Evolutionary conservation across 2,888 invertebrate genomes (phyloP).

Genomic region (Petrolisthes cinctipes): DNA sequence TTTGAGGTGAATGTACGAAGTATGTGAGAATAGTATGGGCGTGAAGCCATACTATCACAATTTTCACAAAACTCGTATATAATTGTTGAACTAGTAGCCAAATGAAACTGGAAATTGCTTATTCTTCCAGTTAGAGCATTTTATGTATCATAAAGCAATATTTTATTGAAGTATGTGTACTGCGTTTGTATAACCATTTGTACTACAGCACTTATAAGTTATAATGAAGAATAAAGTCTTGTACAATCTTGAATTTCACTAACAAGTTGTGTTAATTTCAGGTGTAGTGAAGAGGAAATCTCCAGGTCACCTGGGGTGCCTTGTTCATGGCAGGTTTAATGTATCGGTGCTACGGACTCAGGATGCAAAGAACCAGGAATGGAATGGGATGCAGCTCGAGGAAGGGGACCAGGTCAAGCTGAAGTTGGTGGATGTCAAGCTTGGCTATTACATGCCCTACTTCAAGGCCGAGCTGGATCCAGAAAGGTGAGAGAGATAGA

Average conservation of each 20-base stretch:
- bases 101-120: too few relatives aligned
- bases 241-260: background rate
- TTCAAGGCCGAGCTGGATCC: slow-evolving; percentile 75
- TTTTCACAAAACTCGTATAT: too few relatives aligned
- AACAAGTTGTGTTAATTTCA: background rate
- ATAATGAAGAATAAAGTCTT: background rate
- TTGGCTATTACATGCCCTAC: slow-evolving; percentile 76
- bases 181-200: background rate
- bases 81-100: too few relatives aligned
- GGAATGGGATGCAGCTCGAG: slow-evolving; percentile 75
- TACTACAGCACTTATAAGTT: background rate
- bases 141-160: too few relatives aligned
- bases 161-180: background rate
- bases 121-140: too few relatives aligned
- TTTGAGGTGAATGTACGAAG: too few relatives aligned
- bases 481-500: slow-evolving; percentile 23
- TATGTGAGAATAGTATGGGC: too few relatives aligned
- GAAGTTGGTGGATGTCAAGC: slow-evolving; percentile 75
- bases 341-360: slow-evolving; percentile 77
- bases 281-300: slow-evolving; percentile 78
- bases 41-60: too few relatives aligned
- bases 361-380: slow-evolving; percentile 72
- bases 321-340: slow-evolving; percentile 80
- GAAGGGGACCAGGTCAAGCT: slow-evolving; percentile 77
- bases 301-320: slow-evolving; percentile 77